phyloP scores from a whole-genome alignment of 2,888 invertebrate species.

The Apotomis turbidana region DNA sequence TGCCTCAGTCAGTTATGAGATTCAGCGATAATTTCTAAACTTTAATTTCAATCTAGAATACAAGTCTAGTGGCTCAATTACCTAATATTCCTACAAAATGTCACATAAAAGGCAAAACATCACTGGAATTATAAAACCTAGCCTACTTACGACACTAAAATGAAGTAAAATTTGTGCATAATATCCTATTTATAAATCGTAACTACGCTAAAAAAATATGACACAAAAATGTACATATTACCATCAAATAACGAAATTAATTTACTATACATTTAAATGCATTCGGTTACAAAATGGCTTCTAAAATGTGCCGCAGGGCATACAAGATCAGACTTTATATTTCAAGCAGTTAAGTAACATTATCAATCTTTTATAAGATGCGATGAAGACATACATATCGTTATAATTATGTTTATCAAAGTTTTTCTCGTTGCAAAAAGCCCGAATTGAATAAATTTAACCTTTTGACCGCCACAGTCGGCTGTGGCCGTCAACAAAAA shows the following conservation, averaged over 20 bases:
- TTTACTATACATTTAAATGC: slow-evolving; percentile 38
- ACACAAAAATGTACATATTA: slow-evolving; percentile 42
- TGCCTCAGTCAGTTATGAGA: neutral
- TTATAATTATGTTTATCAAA: neutral
- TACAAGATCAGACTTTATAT: slow-evolving; percentile 27
- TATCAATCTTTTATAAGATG: neutral
- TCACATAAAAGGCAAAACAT: slow-evolving; percentile 33
- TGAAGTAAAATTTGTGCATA: slow-evolving; percentile 38
- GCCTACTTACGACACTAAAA: slow-evolving; percentile 3
- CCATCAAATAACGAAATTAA: slow-evolving; percentile 32
- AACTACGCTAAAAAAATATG: slow-evolving; percentile 35
- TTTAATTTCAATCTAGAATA: slow-evolving; percentile 13
- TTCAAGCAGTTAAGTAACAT: slow-evolving; percentile 24
- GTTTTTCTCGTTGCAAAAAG: neutral
- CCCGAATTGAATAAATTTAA: too few species aligned
- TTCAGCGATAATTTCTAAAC: slow-evolving; percentile 7
- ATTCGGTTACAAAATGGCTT: slow-evolving; percentile 37
- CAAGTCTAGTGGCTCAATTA: slow-evolving; percentile 7
- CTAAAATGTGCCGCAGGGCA: slow-evolving; percentile 19
- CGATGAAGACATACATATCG: neutral
- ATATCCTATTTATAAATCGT: slow-evolving; percentile 9
- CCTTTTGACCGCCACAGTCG: too few species aligned
- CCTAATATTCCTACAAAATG: slow-evolving; percentile 21
- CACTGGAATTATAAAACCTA: slow-evolving; percentile 26
- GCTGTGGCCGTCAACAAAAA: too few species aligned